These are phyloP conservation scores for Frankliniella fusca DNA, from an alignment of 2,888 invertebrate genomes.

Conservation along the genomic window DNA sequence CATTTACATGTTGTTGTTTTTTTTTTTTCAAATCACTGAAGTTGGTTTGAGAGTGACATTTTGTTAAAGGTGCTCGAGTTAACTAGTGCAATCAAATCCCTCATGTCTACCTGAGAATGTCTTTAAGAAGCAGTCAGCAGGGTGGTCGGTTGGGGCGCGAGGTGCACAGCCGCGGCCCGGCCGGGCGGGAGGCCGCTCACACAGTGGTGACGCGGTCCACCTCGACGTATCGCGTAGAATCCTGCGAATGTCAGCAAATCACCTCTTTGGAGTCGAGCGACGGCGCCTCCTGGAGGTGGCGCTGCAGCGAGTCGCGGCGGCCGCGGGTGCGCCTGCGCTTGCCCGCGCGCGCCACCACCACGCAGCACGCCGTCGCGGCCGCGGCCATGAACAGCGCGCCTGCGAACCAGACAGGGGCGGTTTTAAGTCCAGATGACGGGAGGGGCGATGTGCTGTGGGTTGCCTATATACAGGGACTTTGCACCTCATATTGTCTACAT, in stretches of 20 bases:
- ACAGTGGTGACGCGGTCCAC: constrained; percentile 87
- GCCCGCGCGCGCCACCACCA: constrained; percentile 33
- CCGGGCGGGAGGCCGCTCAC: constrained; percentile 56
- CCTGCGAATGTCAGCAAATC: constrained; percentile 88
- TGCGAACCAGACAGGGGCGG: constrained; percentile 35
- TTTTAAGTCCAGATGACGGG: constrained; percentile 38
- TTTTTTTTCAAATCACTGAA: no score
- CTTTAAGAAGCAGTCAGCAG: not conserved
- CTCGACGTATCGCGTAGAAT: constrained; percentile 89
- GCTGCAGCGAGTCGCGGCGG: constrained; percentile 46
- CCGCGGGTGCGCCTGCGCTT: constrained; percentile 50
- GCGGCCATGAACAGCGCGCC: constrained; percentile 42
- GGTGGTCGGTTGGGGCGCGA: not conserved
- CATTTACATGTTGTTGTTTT: no score
- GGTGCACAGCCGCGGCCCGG: not conserved
- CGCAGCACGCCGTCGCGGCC: constrained; percentile 40
- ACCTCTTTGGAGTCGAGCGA: constrained; percentile 63
- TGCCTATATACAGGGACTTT: no score
- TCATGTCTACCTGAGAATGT: not conserved
- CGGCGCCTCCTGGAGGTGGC: constrained; percentile 20
- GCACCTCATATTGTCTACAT: no score
- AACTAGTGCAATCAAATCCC: not conserved
- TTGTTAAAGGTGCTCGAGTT: not conserved
- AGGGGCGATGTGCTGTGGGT: no score
- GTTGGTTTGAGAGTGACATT: not conserved